Base-by-base conservation (phyloP, 2,113 vertebrate species). In the Trinectes maculatus region DNA sequence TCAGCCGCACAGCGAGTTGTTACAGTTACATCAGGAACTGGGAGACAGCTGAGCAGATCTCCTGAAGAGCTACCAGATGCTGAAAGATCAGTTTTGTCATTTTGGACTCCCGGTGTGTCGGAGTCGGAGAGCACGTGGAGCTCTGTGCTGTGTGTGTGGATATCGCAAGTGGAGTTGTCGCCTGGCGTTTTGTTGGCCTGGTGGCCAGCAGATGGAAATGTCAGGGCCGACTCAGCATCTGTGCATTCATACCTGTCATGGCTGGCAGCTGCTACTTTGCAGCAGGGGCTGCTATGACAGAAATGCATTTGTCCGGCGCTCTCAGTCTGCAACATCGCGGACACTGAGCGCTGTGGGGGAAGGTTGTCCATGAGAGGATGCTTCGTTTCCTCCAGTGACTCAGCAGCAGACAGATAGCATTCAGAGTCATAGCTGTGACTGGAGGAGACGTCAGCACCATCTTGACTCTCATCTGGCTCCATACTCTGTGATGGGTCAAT, bases 371-470 rank as follows among this genome's bases (percentile, higher is more conserved):
- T 7, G 5, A 18, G 4, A 36, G 31, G 22, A 47, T 31, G 39
- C 37, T 57, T 57, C 56, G 26, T 16, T 6, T 75, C 74, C 44
- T 80, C 76, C 15, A 39, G 1, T 18, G 79, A 79, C 48, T 86
- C 80, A 16, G 51, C 9, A 36, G 83, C 86, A 37, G 87, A 88
- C 12, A 84, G 52, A 39, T 81, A 83, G 16, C 12, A 69, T 61
- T 89, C 84, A 44, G 87, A 88, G 44, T 84, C 81, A n/a, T 60
- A 84, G 46, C 76, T 80, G 65, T 62, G 48, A 55, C 19, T 3
- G 21, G 83, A 80, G 53, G 75, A 39, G 49, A 79, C 66, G 21
- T 89, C 83, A 3, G 13, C 74, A 1, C 19, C 10, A 11, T 83
- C 83, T 25, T 53, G 71, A 29, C 59, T 53, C 15, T 74, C 68